These are phyloP conservation scores for Macrotrachela quadricornifera DNA, from an alignment of 1,140 invertebrate genomes.

Conservation along the genomic window DNA sequence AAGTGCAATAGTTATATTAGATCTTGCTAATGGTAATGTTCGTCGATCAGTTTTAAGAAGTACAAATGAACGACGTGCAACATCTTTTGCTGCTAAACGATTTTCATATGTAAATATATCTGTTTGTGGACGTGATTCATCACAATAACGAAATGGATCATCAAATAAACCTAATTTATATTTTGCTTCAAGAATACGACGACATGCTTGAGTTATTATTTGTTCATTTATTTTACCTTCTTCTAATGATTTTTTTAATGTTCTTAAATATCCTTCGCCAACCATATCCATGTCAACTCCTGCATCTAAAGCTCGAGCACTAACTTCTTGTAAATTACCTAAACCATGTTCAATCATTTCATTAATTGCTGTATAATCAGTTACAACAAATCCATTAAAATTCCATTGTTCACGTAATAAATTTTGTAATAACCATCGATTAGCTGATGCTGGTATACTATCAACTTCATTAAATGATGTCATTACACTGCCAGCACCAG, in stretches of 20 bases:
- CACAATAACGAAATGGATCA: not conserved
- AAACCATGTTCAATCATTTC: not conserved
- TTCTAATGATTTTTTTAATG: not conserved
- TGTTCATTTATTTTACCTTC: not conserved
- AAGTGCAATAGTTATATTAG: too few relatives aligned
- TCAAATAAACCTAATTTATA: constrained; percentile 10
- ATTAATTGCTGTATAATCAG: constrained; percentile 6
- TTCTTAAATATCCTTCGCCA: not conserved
- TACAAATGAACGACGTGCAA: too few relatives aligned
- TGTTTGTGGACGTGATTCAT: too few relatives aligned
- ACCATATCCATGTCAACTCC: constrained; percentile 5
- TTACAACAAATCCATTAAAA: constrained; percentile 10
- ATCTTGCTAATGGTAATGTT: too few relatives aligned
- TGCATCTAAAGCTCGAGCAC: not conserved
- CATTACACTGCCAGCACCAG: constrained; percentile 9
- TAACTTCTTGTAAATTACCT: not conserved
- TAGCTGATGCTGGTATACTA: constrained; percentile 9
- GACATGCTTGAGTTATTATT: constrained; percentile 6
- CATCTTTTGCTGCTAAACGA: too few relatives aligned
- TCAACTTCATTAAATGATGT: constrained; percentile 10
- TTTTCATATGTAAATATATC: too few relatives aligned
- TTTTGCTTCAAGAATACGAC: constrained; percentile 6
- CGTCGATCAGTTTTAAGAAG: too few relatives aligned
- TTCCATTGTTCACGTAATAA: constrained; percentile 10
- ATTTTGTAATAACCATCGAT: constrained; percentile 10